Evolutionary conservation across 2,888 invertebrate species (phyloP), one percentile per base, ranked within the genome.

Genomic region (Eristalis intricaria): DNA sequence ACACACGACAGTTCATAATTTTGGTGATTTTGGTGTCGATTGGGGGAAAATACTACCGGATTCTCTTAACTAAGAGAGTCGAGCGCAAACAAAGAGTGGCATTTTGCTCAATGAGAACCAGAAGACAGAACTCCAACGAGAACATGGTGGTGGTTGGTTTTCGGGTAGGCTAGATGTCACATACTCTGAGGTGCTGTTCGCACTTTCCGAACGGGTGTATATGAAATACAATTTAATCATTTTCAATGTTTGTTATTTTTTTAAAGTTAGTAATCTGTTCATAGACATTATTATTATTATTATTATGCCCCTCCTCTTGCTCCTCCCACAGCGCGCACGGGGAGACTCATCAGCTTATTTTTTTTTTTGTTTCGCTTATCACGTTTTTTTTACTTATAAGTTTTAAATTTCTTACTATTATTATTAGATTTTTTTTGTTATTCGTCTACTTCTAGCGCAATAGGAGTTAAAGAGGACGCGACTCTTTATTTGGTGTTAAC

Each of bases 1-100:
- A 85, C 84, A 81, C 81, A 85, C 81, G 63, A 66, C 60, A 50
- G 22, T 32, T 66, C 29, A n/a, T 43, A 40, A 11, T n/a, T 56
- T 23, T 15, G 29, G n/a, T 23, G 60, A 22, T 26, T 56, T 23
- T 15, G 29, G n/a, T 23, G 60, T 19, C 22, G 74, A 38, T 26
- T 58, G 50, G 50, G 26, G 58, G 63, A 43, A 63, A 82, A 77
- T 77, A 38, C 68, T 69, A 68, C 19, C 22, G 32, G 22, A 65
- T 50, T 50, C 38, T 43, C 40, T 11, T 61, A 50, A 0, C 0
- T 1, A 76, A 81, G 84, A 85, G 84, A 43, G 23, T 0, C 58
- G 19, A 3, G 68, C 71, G 19, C 29, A 4, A 2, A 13, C 61
- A 40, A 74, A 71, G 78, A 65, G 78, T 58, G 1, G 43, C 0